Evolutionary conservation across 2,888 invertebrate species (phyloP).

Genomic region (Ophioninae sp.): DNA sequence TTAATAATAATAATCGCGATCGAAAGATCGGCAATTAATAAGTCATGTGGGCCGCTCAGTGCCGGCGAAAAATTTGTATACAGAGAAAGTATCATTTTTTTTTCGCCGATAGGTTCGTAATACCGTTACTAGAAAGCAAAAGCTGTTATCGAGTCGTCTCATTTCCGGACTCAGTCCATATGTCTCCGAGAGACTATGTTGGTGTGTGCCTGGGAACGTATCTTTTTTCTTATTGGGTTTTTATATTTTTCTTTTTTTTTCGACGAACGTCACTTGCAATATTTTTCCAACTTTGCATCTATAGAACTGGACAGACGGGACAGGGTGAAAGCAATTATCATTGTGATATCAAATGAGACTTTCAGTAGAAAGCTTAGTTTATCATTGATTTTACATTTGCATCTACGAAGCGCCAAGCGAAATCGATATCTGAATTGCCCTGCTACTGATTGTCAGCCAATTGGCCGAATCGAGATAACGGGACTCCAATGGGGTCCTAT

Average conservation of each 20-base stretch:
- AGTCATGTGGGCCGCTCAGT: background rate
- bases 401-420: no score
- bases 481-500: no score
- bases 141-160: slow-evolving; percentile 35
- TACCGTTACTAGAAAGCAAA: slow-evolving; percentile 54
- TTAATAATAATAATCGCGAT: slow-evolving; percentile 51
- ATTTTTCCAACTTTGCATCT: slow-evolving; percentile 19
- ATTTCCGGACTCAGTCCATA: slow-evolving; percentile 33
- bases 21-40: slow-evolving; percentile 42
- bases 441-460: no score
- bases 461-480: no score
- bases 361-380: slow-evolving; percentile 55
- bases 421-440: no score
- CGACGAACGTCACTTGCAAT: slow-evolving; percentile 8
- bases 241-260: background rate
- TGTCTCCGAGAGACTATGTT: background rate
- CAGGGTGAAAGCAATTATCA: slow-evolving; percentile 59
- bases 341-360: slow-evolving; percentile 52
- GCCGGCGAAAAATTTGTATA: slow-evolving; percentile 45
- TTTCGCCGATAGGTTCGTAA: slow-evolving; percentile 18
- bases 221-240: background rate
- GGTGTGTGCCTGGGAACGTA: background rate
- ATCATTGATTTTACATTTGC: slow-evolving; percentile 29
- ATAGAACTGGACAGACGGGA: slow-evolving; percentile 28
- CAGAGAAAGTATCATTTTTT: slow-evolving; percentile 45